Evolutionary conservation across 2,888 invertebrate genomes (phyloP).

Genomic region (Pecten maximus): DNA sequence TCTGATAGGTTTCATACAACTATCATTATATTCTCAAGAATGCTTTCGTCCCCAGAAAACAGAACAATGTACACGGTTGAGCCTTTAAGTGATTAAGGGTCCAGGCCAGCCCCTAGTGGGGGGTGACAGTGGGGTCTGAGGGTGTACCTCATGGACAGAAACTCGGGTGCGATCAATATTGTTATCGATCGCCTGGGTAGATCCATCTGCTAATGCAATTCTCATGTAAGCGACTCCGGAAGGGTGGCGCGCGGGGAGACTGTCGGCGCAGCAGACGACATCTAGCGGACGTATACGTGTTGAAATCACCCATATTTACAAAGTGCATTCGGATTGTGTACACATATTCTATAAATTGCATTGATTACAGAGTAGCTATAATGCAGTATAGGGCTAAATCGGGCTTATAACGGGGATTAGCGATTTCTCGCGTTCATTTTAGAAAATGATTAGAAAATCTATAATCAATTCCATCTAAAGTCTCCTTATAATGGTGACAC

Average conservation of each 20-base stretch:
- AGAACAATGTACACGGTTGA: not conserved
- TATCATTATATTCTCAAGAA: not conserved
- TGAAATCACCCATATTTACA: not conserved
- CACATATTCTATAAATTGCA: constrained; percentile 17
- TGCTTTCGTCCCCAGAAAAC: not conserved
- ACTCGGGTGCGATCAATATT: not conserved
- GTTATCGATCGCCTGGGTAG: not conserved
- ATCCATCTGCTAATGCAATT: not conserved
- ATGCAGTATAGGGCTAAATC: not conserved
- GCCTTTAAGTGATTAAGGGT: constrained; percentile 19
- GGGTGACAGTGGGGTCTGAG: constrained; percentile 6
- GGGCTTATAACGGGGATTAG: not conserved
- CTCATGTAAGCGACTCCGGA: constrained; percentile 8
- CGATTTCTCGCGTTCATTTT: not conserved
- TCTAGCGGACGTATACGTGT: not conserved
- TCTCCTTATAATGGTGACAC: not conserved
- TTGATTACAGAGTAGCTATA: not conserved
- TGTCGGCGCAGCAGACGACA: not conserved
- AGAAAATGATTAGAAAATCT: not conserved
- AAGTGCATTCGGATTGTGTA: constrained; percentile 32
- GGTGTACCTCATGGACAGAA: not conserved
- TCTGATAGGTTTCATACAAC: not conserved
- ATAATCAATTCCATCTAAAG: not conserved
- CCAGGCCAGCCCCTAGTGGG: not conserved
- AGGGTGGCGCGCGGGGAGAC: not conserved